Percentiles rank a stretch among this genome's conserved stretches.
Conservation (phyloP, 64 coral and sea anemone genomes). For the Pachyseris speciosa region DNA sequence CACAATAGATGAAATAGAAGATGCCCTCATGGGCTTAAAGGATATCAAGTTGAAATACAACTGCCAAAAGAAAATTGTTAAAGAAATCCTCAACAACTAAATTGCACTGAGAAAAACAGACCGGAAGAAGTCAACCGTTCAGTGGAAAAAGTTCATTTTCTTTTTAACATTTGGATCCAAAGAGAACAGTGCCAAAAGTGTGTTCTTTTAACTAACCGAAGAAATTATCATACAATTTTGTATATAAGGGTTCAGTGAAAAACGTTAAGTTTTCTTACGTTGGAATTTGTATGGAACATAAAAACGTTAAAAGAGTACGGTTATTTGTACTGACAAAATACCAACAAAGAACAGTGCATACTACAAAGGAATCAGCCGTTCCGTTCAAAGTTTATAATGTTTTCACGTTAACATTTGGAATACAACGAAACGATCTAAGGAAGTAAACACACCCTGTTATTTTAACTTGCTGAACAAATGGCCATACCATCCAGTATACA, state of each 20-base stretch:
- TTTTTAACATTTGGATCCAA: conserved; percentile 13
- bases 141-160: neutral
- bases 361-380: neutral
- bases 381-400: neutral
- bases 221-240: neutral
- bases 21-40: conserved; percentile 10
- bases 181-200: conserved; percentile 8
- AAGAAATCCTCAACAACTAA: conserved; percentile 22
- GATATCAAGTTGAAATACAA: conserved; percentile 31
- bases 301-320: neutral
- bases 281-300: neutral
- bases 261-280: neutral
- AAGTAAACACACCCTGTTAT: neutral
- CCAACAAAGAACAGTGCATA: neutral
- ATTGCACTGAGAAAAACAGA: neutral
- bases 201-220: neutral
- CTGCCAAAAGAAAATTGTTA: conserved; percentile 9
- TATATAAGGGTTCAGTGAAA: neutral
- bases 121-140: neutral
- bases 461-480: neutral
- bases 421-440: neutral
- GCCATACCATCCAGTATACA: neutral
- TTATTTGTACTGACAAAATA: neutral
- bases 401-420: neutral
- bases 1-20: conserved; percentile 34